Conservation (phyloP, 1,140 invertebrate genomes). For the Brachystomella parvula region DNA sequence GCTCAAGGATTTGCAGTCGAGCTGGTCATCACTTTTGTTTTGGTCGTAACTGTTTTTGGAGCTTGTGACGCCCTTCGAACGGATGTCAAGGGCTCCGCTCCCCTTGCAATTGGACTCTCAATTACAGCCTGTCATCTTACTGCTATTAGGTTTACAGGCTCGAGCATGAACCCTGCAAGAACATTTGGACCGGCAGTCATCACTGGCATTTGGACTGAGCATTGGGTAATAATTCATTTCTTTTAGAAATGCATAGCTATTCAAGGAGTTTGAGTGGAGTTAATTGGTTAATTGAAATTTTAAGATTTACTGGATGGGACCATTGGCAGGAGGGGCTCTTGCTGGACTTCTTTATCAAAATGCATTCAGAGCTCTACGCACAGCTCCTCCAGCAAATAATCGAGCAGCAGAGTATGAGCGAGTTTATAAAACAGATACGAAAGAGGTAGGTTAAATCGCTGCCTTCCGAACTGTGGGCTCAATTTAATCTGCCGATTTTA, state of each 20-base stretch:
- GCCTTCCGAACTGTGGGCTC: background rate
- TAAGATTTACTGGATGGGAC: slow-evolving; percentile 37
- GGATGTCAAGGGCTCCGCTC: slow-evolving; percentile 70
- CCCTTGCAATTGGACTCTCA: slow-evolving; percentile 79
- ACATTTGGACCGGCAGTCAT: slow-evolving; percentile 77
- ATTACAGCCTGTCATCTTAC: slow-evolving; percentile 79
- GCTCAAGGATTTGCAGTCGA: slow-evolving; percentile 49
- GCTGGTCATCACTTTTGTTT: slow-evolving; percentile 48
- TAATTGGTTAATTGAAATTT: slow-evolving; percentile 1
- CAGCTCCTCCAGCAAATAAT: background rate
- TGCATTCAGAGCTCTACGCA: slow-evolving; percentile 23
- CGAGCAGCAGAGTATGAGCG: slow-evolving; percentile 28
- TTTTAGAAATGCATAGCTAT: slow-evolving; percentile 5
- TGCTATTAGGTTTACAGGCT: slow-evolving; percentile 68
- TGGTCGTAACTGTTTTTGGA: slow-evolving; percentile 49
- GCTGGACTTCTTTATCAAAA: slow-evolving; percentile 34
- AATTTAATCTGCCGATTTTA: slow-evolving; percentile 4
- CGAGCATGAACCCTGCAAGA: slow-evolving; percentile 83
- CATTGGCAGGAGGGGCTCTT: slow-evolving; percentile 33
- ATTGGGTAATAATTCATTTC: slow-evolving; percentile 61
- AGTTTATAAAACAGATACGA: slow-evolving; percentile 30
- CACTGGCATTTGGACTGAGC: slow-evolving; percentile 59
- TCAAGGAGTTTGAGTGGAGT: slow-evolving; percentile 18
- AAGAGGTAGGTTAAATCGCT: slow-evolving; percentile 30
- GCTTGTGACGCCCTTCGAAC: slow-evolving; percentile 59